These are phyloP conservation scores for Diadophis punctatus DNA, from an alignment of 2,113 vertebrate species.

Conservation along the genomic window DNA sequence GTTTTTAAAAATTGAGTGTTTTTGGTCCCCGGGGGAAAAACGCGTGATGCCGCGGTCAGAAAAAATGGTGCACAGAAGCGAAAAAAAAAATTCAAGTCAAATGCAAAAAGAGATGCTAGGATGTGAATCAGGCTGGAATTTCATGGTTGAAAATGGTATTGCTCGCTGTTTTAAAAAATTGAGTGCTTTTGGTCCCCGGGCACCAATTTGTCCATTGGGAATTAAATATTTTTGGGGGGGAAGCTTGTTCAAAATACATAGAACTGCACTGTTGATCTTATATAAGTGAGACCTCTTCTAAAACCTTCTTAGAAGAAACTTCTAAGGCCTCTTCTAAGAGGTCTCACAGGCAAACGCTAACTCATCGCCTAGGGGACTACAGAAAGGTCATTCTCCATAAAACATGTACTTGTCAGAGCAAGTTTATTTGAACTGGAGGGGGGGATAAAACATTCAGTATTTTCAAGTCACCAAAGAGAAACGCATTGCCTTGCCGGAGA, in stretches of 20 bases:
- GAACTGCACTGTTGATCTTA: conserved; percentile 31
- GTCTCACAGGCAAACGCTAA: conserved; percentile 24
- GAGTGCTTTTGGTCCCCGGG: too few relatives aligned
- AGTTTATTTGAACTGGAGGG: conserved; percentile 6
- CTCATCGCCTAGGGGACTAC: background rate
- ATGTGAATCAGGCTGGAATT: too few relatives aligned
- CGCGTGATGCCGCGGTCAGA: too few relatives aligned
- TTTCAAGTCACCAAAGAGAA: background rate
- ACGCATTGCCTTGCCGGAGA: too few relatives aligned
- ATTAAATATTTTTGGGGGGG: conserved; percentile 44
- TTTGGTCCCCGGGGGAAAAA: too few relatives aligned
- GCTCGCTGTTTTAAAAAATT: too few relatives aligned
- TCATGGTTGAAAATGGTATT: too few relatives aligned
- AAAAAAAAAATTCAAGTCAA: too few relatives aligned
- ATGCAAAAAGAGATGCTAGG: too few relatives aligned
- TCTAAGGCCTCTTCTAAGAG: background rate
- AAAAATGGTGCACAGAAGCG: too few relatives aligned
- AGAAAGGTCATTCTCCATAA: conserved; percentile 20
- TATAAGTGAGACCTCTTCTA: background rate
- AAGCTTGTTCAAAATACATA: conserved; percentile 47
- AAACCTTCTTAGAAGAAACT: background rate
- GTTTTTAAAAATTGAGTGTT: too few relatives aligned
- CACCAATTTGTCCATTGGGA: conserved; percentile 52
- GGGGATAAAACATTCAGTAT: background rate
- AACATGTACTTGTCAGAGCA: conserved; percentile 17